These are phyloP conservation scores for Hippoglossus hippoglossus DNA, from an alignment of 2,797 vertebrate genomes.

Conservation along the genomic window DNA sequence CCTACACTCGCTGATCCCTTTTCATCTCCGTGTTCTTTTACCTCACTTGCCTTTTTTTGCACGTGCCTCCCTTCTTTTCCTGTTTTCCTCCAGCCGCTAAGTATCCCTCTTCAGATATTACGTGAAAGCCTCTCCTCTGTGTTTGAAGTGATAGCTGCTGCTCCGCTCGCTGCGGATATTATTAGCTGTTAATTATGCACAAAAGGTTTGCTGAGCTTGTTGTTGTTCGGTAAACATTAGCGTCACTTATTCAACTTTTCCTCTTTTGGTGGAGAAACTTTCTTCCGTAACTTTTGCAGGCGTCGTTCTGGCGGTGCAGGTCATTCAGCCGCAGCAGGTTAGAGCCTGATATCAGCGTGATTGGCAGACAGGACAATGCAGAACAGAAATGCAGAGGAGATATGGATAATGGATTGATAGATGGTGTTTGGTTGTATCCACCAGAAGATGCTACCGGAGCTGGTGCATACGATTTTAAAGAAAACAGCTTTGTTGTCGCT, in stretches of 20 bases:
- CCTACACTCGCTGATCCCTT: slow-evolving; percentile 33
- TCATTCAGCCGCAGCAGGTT: background rate
- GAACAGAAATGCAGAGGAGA: no score
- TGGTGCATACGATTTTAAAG: no score
- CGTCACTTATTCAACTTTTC: background rate
- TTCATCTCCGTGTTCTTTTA: slow-evolving; percentile 39
- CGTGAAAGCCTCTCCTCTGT: slow-evolving; percentile 24
- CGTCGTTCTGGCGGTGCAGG: background rate
- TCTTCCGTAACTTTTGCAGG: slow-evolving; percentile 6
- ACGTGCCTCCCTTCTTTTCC: slow-evolving; percentile 13
- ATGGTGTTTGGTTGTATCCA: no score
- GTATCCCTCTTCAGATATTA: slow-evolving; percentile 20
- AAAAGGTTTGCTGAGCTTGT: slow-evolving; percentile 19
- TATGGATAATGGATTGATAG: no score
- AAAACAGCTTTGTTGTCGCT: no score
- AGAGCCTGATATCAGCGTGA: background rate
- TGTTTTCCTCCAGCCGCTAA: background rate
- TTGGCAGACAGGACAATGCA: no score
- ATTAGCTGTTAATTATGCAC: slow-evolving; percentile 44
- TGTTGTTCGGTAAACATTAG: slow-evolving; percentile 31
- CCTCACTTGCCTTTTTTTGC: slow-evolving; percentile 11
- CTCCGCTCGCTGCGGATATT: slow-evolving; percentile 14
- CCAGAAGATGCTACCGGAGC: no score
- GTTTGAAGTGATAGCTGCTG: slow-evolving; percentile 35
- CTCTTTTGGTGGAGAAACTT: background rate